A percentile compares a stretch with the other conserved stretches of the same genome.
Conservation (phyloP, 2,797 vertebrate genomes). For the Anguilla pacifica region DNA sequence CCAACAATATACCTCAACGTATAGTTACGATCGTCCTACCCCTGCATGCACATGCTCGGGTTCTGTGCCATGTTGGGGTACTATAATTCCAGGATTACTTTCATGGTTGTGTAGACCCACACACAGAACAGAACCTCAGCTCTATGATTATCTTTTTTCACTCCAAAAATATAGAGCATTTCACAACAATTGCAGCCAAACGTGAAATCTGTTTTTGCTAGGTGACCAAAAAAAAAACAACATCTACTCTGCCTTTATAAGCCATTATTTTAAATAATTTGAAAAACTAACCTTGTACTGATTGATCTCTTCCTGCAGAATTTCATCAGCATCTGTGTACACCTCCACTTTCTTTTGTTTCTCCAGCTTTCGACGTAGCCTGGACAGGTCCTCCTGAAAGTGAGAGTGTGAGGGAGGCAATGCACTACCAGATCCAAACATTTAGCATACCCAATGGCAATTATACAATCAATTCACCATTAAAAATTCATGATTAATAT, state of each 20-base stretch:
- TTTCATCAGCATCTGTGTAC: constrained; percentile 91
- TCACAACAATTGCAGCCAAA: too few species aligned
- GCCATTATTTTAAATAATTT: background rate
- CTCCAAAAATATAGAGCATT: too few species aligned
- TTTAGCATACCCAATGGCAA: background rate
- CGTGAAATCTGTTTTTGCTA: too few species aligned
- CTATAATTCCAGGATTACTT: too few species aligned
- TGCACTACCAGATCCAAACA: background rate
- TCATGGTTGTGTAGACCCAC: too few species aligned
- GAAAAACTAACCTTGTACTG: constrained; percentile 83
- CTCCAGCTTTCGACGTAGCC: constrained; percentile 87
- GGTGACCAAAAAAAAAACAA: background rate
- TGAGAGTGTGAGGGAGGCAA: background rate
- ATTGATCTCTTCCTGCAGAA: constrained; percentile 94
- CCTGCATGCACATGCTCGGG: too few species aligned
- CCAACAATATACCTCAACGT: too few species aligned
- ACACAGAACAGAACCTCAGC: too few species aligned
- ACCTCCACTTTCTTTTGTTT: constrained; percentile 96
- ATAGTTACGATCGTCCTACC: too few species aligned
- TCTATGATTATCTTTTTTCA: too few species aligned
- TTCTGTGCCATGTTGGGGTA: too few species aligned
- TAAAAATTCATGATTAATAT: background rate
- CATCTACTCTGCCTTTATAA: background rate
- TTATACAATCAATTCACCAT: background rate
- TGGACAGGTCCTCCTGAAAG: constrained; percentile 87